These are phyloP conservation scores for Lithobates pipiens DNA, from an alignment of 2,797 vertebrate genomes.

Conservation along the genomic window DNA sequence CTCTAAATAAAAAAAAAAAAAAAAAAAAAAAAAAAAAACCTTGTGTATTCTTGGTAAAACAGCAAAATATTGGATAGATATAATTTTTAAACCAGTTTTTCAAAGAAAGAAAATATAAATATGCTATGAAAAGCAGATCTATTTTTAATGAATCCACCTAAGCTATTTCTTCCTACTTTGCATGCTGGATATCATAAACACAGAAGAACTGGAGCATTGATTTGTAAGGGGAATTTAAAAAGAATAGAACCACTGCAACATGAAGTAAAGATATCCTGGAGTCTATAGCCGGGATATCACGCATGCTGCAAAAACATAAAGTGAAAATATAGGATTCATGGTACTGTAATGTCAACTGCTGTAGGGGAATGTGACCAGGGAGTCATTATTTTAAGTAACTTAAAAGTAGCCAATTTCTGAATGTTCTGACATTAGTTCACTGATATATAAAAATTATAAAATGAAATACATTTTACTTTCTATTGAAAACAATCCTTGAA, in stretches of 20 bases:
- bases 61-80: constrained; percentile 40
- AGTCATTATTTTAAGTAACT: constrained; percentile 46
- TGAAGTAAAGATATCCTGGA: constrained; percentile 38
- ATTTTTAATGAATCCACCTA: constrained; percentile 55
- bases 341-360: constrained; percentile 47
- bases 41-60: constrained; percentile 45
- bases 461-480: background rate
- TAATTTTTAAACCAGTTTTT: constrained; percentile 44
- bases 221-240: constrained; percentile 47
- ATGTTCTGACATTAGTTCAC: constrained; percentile 31
- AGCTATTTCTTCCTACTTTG: constrained; percentile 37
- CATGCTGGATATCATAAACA: constrained; percentile 49
- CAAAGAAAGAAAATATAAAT: constrained; percentile 50
- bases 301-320: constrained; percentile 45
- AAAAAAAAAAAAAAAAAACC: constrained; percentile 47
- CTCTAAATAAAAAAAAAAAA: constrained; percentile 42
- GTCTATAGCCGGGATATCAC: constrained; percentile 40
- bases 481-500: background rate
- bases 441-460: constrained; percentile 5
- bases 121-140: constrained; percentile 44
- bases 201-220: constrained; percentile 33
- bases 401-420: constrained; percentile 43
- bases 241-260: constrained; percentile 42
- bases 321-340: constrained; percentile 36
- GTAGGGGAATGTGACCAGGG: constrained; percentile 42